phyloP scores from a whole-genome alignment of 2,113 vertebrate genomes.

The Vimba vimba region DNA sequence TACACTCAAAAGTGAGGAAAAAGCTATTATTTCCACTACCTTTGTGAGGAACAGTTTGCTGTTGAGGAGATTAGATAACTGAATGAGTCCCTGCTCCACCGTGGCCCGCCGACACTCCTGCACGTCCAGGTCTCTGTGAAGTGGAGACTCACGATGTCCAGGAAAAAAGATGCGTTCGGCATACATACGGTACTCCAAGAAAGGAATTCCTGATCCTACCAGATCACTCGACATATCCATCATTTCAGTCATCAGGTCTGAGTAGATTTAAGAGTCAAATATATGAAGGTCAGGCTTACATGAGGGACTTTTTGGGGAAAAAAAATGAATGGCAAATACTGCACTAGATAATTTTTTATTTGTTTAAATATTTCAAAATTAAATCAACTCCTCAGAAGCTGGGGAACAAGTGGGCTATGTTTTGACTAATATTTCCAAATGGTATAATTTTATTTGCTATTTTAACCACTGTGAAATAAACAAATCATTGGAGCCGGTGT shows the following conservation, averaged over 20 bases:
- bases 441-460: not conserved
- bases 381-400: not conserved
- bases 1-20: not conserved
- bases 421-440: not conserved
- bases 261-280: not conserved
- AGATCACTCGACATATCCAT: slow-evolving; percentile 97
- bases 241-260: slow-evolving; percentile 99
- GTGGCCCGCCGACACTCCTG: slow-evolving; percentile 92
- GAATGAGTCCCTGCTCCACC: slow-evolving; percentile 94
- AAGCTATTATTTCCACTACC: slow-evolving; percentile 69
- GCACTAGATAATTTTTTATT: not conserved
- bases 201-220: slow-evolving; percentile 94
- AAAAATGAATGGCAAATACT: not conserved
- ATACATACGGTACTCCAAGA: slow-evolving; percentile 94
- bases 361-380: not conserved
- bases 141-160: slow-evolving; percentile 90
- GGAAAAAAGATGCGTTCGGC: slow-evolving; percentile 98
- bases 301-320: not conserved
- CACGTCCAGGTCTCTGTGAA: slow-evolving; percentile 91
- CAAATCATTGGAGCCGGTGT: too few relatives aligned
- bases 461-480: not conserved
- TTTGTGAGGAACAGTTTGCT: slow-evolving; percentile 99
- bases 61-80: slow-evolving; percentile 97
- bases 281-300: not conserved
- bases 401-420: not conserved